Evolutionary conservation across 1,140 invertebrate species (phyloP).

Genomic region (Sitophilus oryzae): DNA sequence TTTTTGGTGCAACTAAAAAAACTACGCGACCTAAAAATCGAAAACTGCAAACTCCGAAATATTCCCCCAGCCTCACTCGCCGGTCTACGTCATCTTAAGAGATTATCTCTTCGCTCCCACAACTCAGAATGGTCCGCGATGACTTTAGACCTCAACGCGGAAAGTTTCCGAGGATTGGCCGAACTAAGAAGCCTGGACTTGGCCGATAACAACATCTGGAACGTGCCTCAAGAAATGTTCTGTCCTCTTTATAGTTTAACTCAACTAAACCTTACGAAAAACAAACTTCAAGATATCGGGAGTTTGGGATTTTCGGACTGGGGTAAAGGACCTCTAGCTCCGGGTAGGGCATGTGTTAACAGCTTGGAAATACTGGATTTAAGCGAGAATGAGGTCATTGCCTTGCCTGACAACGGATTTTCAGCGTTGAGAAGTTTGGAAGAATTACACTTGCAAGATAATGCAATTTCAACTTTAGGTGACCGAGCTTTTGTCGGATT

Average conservation of each 20-base stretch:
- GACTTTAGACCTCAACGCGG: constrained; percentile 65
- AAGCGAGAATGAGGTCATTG: constrained; percentile 65
- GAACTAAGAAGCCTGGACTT: constrained; percentile 67
- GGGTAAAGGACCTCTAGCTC: constrained; percentile 45
- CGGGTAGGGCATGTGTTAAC: constrained; percentile 55
- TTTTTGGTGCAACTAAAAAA: constrained; percentile 61
- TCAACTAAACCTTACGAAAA: constrained; percentile 67
- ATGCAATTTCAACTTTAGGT: constrained; percentile 63
- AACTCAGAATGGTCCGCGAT: constrained; percentile 77
- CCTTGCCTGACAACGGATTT: constrained; percentile 61
- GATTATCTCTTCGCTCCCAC: constrained; percentile 63
- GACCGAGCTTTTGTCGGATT: constrained; percentile 67
- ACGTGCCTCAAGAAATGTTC: constrained; percentile 64
- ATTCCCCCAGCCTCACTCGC: constrained; percentile 63
- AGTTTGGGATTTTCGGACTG: constrained; percentile 66
- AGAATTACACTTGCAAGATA: constrained; percentile 64
- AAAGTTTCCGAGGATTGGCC: constrained; percentile 62
- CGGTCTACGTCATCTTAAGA: constrained; percentile 59
- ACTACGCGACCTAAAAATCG: constrained; percentile 63
- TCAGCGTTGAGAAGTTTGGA: constrained; percentile 60
- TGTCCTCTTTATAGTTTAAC: constrained; percentile 66
- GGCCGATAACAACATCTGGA: constrained; percentile 75
- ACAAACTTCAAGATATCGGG: constrained; percentile 69
- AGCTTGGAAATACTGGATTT: constrained; percentile 66
- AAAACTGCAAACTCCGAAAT: constrained; percentile 72